Conservation (phyloP, 2,888 invertebrate genomes). For the Bruchidius siliquastri region DNA sequence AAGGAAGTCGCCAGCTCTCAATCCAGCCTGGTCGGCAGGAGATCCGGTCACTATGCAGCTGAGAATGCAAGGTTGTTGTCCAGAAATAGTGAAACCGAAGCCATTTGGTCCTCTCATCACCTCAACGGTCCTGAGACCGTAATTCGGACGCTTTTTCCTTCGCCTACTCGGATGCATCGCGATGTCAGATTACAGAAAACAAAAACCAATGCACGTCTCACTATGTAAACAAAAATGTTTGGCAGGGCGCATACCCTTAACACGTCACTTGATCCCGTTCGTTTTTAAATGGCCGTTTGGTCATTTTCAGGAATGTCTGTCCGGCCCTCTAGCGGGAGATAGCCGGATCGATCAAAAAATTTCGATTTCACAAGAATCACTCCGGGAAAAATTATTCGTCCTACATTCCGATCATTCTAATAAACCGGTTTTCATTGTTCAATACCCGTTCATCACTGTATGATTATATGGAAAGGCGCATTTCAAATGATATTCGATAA, state of each 20-base stretch:
- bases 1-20: conserved; percentile 88
- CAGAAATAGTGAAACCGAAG: conserved; percentile 97
- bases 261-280: conserved; percentile 33
- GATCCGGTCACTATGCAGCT: conserved; percentile 88
- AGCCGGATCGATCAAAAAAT: conserved; percentile 17
- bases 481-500: neutral
- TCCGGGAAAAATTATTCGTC: conserved; percentile 15
- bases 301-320: conserved; percentile 21
- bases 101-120: conserved; percentile 82
- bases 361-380: conserved; percentile 14
- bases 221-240: conserved; percentile 18
- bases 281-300: conserved; percentile 42
- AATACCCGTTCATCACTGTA: neutral
- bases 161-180: conserved; percentile 59
- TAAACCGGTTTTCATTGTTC: conserved; percentile 1
- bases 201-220: conserved; percentile 8
- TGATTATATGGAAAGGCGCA: neutral
- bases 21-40: conserved; percentile 85
- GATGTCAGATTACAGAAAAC: conserved; percentile 14
- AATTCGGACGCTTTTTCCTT: conserved; percentile 66
- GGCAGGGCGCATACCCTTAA: conserved; percentile 16
- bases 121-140: conserved; percentile 77
- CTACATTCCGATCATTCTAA: conserved; percentile 18
- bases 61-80: conserved; percentile 91
- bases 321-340: conserved; percentile 30